Conservation (phyloP, 2,797 vertebrate species). For the Decapterus maruadsi region DNA sequence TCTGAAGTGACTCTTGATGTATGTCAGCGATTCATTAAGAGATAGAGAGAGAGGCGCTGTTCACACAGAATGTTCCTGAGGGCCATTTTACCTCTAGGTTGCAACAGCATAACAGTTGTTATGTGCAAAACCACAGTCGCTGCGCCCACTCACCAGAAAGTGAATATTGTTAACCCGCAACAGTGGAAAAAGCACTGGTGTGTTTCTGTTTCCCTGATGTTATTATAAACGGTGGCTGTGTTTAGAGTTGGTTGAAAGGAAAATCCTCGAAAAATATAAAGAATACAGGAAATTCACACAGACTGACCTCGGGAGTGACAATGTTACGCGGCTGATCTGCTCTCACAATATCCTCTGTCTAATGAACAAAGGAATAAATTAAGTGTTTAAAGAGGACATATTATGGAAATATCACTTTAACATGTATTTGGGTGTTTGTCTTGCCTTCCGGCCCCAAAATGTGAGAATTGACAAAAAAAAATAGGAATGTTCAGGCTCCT, state of each 20-base stretch:
- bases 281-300: too few relatives aligned
- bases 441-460: too few relatives aligned
- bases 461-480: too few relatives aligned
- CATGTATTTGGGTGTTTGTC: too few relatives aligned
- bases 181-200: background rate
- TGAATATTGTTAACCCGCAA: background rate
- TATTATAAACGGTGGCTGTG: background rate
- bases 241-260: background rate
- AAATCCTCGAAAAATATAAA: too few relatives aligned
- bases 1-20: constrained; percentile 5
- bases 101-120: background rate
- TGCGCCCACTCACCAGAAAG: background rate
- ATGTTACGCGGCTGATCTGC: background rate
- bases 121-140: background rate
- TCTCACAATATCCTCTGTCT: too few relatives aligned
- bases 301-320: too few relatives aligned
- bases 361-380: too few relatives aligned
- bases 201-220: background rate
- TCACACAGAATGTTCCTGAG: constrained; percentile 6
- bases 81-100: background rate
- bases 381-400: too few relatives aligned
- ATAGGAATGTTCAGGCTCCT: too few relatives aligned
- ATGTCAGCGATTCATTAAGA: constrained; percentile 4
- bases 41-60: constrained; percentile 4
- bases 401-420: too few relatives aligned